Evolutionary conservation across 2,113 vertebrate species (phyloP), one percentile per base, ranked within the genome.

Genomic region (Triplophysa siluroides): DNA sequence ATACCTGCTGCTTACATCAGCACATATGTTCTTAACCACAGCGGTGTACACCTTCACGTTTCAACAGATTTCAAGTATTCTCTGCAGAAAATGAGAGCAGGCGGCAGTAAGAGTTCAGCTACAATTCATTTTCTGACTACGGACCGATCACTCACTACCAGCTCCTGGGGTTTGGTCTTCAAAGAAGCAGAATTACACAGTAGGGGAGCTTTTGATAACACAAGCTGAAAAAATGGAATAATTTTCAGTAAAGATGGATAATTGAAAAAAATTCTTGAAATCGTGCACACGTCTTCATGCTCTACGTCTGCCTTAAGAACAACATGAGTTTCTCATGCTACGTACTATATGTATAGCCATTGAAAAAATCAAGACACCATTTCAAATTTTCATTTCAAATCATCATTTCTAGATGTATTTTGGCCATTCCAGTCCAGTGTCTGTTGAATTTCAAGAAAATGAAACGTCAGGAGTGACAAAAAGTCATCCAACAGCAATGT

Each of bases 91-190:
- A 26, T 56, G 38, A 72, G 54, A 33, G 26, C 50, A 78, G 66
- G 43, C 0, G 19, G 77, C 68, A 33, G 45, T 29, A 56, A 73
- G 83, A 47, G 33, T 78, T 66, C 58, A 50, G 72, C 65, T 81
- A 74, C 67, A 88, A 83, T 76, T 81, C 84, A 78, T 81, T 62
- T n/a, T 29, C 38, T 69, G 83, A 60, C 73, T 78, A 50, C 26
- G 60, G 56, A 60, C 69, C 33, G 41, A 87, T 82, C 70, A 80
- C 56, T 85, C 63, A 76, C 66, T 74, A 71, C 16, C 4, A 78
- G 33, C 63, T 67, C 56, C 56, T 47, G 47, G 45, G 78, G 38
- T 70, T 79, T 24, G 18, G 60, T 77, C 50, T 43, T 67, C 79
- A 47, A 72, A 61, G 61, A 38, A 38, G 9, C 71, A 77, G 81